A percentile compares a stretch with the other conserved stretches of the same genome.
Evolutionary conservation across 2,888 invertebrate species (phyloP).

Genomic region (Latrodectus elegans): DNA sequence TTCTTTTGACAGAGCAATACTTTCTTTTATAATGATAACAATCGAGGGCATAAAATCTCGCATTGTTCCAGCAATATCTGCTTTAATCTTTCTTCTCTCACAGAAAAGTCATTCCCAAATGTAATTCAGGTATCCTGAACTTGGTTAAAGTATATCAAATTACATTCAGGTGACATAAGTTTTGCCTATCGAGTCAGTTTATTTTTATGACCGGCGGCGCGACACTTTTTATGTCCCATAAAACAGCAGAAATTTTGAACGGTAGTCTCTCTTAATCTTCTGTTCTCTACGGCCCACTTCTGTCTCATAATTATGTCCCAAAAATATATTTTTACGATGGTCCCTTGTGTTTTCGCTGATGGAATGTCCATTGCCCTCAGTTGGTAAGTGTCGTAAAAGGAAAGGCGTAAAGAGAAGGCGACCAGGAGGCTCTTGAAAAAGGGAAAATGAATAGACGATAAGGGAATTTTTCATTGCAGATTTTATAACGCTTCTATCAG

Average conservation of each 20-base stretch:
- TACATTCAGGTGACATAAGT: background rate
- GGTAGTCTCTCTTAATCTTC: conserved; percentile 19
- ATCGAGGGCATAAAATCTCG: too few relatives aligned
- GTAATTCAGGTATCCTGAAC: too few relatives aligned
- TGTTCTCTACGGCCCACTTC: conserved; percentile 22
- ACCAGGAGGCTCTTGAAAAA: background rate
- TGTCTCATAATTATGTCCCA: conserved; percentile 36
- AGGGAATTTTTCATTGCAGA: background rate
- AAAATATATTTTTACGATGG: conserved; percentile 59
- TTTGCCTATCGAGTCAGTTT: background rate
- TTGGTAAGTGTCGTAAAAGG: conserved; percentile 32
- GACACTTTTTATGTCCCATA: conserved; percentile 53
- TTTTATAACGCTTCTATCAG: too few relatives aligned
- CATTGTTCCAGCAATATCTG: too few relatives aligned
- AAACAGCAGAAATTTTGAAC: conserved; percentile 25
- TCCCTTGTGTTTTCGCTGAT: conserved; percentile 57
- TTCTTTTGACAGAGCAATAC: too few relatives aligned
- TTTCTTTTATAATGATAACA: too few relatives aligned
- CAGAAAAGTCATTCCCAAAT: too few relatives aligned
- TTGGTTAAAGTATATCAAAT: too few relatives aligned
- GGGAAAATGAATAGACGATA: background rate
- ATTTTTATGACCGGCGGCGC: conserved; percentile 20
- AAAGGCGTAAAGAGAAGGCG: background rate
- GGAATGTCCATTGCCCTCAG: conserved; percentile 21
- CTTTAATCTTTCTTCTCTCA: too few relatives aligned